phyloP scores from a whole-genome alignment of 2,797 vertebrate genomes.

The Lacerta viridis region DNA sequence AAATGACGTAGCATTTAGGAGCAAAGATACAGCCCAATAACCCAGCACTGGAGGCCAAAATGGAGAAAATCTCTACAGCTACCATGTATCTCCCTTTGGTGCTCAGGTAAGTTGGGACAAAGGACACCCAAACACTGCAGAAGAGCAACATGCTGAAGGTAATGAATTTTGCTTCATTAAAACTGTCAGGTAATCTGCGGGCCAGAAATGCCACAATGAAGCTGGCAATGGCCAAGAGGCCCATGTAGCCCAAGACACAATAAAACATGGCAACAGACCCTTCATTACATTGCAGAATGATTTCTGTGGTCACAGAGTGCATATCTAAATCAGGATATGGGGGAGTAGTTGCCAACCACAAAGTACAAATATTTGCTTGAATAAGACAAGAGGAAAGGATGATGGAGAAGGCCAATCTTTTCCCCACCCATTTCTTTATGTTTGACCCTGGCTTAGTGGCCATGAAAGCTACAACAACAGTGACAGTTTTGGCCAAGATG shows the following conservation, averaged over 20 bases:
- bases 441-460: conserved; percentile 3
- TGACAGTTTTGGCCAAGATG: not conserved
- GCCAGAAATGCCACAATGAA: not conserved
- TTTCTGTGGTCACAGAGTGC: not conserved
- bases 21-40: too few species aligned
- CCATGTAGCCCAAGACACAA: not conserved
- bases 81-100: not conserved
- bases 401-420: not conserved
- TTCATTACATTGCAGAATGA: not conserved
- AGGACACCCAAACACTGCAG: not conserved
- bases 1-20: not conserved
- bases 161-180: conserved; percentile 4
- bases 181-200: not conserved
- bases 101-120: conserved; percentile 2
- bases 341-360: not conserved
- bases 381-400: not conserved
- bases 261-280: not conserved
- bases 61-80: not conserved
- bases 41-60: not conserved
- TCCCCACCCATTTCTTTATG: not conserved
- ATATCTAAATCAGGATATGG: not conserved
- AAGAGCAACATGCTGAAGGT: not conserved
- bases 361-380: not conserved
- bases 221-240: not conserved
- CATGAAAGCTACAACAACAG: conserved; percentile 2